phyloP scores from a whole-genome alignment of 2,113 vertebrate species.

The Myotis brandtii region DNA sequence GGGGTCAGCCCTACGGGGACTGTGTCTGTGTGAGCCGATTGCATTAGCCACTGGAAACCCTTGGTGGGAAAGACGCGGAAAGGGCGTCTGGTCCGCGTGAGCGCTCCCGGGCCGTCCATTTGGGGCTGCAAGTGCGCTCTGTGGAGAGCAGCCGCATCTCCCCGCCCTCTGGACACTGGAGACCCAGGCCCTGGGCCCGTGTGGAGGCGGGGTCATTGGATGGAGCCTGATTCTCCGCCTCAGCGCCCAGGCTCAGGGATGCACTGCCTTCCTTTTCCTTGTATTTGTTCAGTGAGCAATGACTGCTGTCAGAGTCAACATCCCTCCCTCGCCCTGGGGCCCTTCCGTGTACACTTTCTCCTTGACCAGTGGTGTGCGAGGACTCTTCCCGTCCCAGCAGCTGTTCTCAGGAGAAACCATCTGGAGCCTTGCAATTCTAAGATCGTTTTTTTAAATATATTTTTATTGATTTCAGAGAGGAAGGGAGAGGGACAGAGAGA shows the following conservation, averaged over 20 bases:
- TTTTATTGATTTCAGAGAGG: too few relatives aligned
- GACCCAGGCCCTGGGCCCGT: not conserved
- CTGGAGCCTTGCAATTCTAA: not conserved
- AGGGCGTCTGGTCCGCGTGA: not conserved
- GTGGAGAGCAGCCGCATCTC: not conserved
- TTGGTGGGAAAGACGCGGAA: not conserved
- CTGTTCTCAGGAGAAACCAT: not conserved
- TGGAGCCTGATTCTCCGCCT: not conserved
- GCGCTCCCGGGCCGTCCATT: too few relatives aligned
- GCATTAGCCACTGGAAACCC: not conserved
- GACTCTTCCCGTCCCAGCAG: not conserved
- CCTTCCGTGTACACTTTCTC: not conserved
- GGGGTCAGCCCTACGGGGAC: not conserved
- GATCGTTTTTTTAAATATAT: not conserved
- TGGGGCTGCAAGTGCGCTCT: not conserved
- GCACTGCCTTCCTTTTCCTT: not conserved
- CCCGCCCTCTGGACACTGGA: not conserved
- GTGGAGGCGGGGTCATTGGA: not conserved
- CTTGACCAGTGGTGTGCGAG: not conserved
- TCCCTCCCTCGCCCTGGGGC: not conserved
- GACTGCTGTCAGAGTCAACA: not conserved
- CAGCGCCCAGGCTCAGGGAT: not conserved
- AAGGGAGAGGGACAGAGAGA: too few relatives aligned
- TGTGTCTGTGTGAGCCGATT: not conserved
- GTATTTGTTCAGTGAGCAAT: not conserved